These are phyloP conservation scores for Phaenicophaeus curvirostris DNA, from an alignment of 2,797 vertebrate species.

Conservation along the genomic window DNA sequence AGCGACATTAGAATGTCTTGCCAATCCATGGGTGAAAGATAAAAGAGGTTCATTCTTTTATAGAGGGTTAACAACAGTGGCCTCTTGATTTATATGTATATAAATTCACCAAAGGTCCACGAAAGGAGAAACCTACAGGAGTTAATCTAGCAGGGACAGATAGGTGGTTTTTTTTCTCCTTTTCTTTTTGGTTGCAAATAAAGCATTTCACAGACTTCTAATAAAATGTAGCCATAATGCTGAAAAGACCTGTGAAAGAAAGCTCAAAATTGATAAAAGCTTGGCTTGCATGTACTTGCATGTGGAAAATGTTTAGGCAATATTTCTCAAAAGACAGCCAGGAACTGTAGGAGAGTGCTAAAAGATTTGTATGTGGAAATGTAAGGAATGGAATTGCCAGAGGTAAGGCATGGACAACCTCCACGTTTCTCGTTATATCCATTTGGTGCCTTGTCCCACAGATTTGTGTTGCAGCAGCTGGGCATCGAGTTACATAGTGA, in stretches of 20 bases:
- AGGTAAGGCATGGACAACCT: not conserved
- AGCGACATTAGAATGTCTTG: not conserved
- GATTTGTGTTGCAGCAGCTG: not conserved
- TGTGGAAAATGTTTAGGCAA: not conserved
- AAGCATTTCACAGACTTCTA: not conserved
- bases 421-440: fast-evolving
- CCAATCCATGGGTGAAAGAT: slow-evolving; percentile 13
- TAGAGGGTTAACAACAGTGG: not conserved
- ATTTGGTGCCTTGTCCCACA: not conserved
- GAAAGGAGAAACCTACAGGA: not conserved
- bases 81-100: slow-evolving; percentile 37
- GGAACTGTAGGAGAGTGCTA: not conserved
- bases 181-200: not conserved
- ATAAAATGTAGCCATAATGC: not conserved
- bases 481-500: not conserved
- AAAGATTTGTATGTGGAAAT: not conserved
- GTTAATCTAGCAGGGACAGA: not conserved
- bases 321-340: not conserved
- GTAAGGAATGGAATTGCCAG: not conserved
- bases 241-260: not conserved
- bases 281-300: not conserved
- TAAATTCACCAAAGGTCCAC: not conserved
- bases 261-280: not conserved
- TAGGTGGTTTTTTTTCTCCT: not conserved
- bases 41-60: slow-evolving; percentile 32